These are phyloP conservation scores for Heteromurus nitidus DNA, from an alignment of 2,888 invertebrate species.

Conservation along the genomic window DNA sequence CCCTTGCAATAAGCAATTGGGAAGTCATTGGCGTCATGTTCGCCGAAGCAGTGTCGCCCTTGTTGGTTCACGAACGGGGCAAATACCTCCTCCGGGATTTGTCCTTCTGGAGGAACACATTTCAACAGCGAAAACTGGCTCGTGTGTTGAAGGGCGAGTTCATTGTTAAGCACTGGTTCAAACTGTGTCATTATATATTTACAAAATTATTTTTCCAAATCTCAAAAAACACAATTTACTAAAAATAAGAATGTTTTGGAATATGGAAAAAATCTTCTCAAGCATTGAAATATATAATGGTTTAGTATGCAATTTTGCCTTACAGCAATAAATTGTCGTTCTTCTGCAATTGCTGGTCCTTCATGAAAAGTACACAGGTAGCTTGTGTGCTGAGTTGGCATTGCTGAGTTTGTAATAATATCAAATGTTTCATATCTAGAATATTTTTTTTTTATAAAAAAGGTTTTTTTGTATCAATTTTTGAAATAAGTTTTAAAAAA, in stretches of 20 bases:
- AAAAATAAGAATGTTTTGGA: background rate
- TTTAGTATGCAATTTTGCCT: background rate
- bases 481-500: too few species aligned
- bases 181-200: too few species aligned
- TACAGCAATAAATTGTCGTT: constrained; percentile 9
- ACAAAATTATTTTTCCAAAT: too few species aligned
- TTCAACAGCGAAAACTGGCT: too few species aligned
- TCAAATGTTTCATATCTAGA: background rate
- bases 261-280: constrained; percentile 2
- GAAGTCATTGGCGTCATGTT: background rate
- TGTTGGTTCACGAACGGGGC: background rate
- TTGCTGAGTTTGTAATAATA: background rate
- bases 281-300: constrained; percentile 74
- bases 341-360: background rate
- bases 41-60: constrained; percentile 21
- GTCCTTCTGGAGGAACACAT: constrained; percentile 31
- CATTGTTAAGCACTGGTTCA: constrained; percentile 16
- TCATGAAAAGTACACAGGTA: constrained; percentile 2
- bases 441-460: background rate
- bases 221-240: background rate
- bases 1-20: background rate
- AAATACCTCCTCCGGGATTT: constrained; percentile 32
- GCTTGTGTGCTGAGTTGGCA: background rate
- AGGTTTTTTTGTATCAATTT: too few species aligned
- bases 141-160: constrained; percentile 18